phyloP scores from a whole-genome alignment of 2,113 vertebrate genomes.

The Phyllostomus discolor region DNA sequence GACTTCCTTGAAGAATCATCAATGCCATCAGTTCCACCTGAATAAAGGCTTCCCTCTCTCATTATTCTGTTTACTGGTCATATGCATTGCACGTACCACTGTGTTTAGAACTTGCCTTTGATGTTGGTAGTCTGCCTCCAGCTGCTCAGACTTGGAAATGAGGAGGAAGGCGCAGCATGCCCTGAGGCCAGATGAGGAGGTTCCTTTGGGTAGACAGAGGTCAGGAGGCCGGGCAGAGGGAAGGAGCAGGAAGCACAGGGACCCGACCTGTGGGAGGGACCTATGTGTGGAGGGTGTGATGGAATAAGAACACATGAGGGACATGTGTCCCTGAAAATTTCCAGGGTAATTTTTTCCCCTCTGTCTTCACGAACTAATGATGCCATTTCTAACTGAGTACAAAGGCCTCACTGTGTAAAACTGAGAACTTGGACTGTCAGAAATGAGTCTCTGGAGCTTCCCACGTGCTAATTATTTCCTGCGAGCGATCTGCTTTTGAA shows the following conservation, averaged over 20 bases:
- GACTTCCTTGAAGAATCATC: not conserved
- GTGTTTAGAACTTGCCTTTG: not conserved
- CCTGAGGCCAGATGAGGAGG: not conserved
- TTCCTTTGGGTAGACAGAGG: not conserved
- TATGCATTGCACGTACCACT: not conserved
- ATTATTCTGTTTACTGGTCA: no score
- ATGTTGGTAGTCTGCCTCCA: not conserved
- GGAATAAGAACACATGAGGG: not conserved
- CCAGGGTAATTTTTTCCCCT: not conserved
- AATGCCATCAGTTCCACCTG: fast-evolving
- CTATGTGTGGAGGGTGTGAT: not conserved
- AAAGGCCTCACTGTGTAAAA: not conserved
- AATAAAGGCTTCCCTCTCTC: not conserved
- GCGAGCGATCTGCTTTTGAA: not conserved
- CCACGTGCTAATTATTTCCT: not conserved
- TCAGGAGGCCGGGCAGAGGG: not conserved
- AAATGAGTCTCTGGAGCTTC: not conserved
- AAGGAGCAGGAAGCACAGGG: not conserved
- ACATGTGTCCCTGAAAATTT: not conserved
- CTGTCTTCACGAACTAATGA: not conserved
- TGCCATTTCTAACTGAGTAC: not conserved
- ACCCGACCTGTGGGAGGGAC: not conserved
- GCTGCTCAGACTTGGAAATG: not conserved
- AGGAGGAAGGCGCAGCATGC: not conserved
- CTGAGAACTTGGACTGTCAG: not conserved